These are phyloP conservation scores for Seriola aureovittata DNA, from an alignment of 2,113 vertebrate species.

Conservation along the genomic window DNA sequence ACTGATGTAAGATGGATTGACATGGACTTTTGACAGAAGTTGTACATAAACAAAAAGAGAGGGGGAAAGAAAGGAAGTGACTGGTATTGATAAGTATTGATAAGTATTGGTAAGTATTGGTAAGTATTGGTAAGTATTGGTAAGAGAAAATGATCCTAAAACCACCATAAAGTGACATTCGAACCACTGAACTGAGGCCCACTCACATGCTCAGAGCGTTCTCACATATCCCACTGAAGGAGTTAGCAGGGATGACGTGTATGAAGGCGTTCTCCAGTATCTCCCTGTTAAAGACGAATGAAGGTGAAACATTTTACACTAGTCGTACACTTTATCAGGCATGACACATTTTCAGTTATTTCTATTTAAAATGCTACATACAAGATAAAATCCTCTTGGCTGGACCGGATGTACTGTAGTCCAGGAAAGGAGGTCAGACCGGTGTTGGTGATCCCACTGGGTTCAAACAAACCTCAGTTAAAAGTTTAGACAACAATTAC, in stretches of 20 bases:
- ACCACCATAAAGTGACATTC: background rate
- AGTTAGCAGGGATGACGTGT: constrained; percentile 87
- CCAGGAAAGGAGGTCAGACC: constrained; percentile 89
- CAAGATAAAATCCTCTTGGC: constrained; percentile 90
- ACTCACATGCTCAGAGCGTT: constrained; percentile 90
- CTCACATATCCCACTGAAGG: constrained; percentile 89
- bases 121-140: no score
- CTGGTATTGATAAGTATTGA: no score
- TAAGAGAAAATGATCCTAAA: no score
- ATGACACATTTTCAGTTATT: background rate
- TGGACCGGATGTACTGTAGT: constrained; percentile 87
- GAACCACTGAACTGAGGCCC: no score
- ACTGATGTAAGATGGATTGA: no score
- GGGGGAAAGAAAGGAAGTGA: no score
- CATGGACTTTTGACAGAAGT: no score
- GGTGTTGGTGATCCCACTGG: constrained; percentile 92
- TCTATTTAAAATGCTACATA: constrained; percentile 77
- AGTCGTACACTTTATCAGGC: background rate
- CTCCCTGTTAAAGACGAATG: constrained; percentile 83
- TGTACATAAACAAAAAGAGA: no score
- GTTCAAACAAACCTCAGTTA: constrained; percentile 42
- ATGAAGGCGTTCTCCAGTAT: constrained; percentile 91
- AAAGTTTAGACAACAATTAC: background rate
- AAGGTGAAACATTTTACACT: background rate
- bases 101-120: no score